Percentiles rank a stretch among this genome's conserved stretches.
Evolutionary conservation across 2,113 vertebrate species (phyloP).

Genomic region (Propithecus coquereli): DNA sequence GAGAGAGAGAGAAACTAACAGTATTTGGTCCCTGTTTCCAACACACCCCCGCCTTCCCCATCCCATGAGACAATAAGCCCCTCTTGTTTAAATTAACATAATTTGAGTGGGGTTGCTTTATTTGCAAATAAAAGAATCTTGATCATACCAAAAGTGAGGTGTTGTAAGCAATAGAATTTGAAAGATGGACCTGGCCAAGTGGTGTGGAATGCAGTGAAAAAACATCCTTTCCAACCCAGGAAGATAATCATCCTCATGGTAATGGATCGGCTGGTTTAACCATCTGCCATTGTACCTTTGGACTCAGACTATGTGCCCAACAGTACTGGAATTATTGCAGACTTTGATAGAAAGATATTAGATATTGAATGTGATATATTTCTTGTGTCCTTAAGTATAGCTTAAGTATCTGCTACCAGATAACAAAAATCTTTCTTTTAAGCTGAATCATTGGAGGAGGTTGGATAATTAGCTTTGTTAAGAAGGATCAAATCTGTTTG

Average conservation of each 20-base stretch:
- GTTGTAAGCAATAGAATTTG: neutral
- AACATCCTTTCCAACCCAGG: neutral
- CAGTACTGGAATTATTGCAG: neutral
- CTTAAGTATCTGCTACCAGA: neutral
- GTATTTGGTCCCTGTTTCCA: neutral
- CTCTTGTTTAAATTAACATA: neutral
- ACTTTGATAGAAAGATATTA: neutral
- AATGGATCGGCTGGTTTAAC: neutral
- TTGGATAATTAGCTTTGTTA: neutral
- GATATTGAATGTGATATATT: neutral
- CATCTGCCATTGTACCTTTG: neutral
- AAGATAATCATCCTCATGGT: neutral
- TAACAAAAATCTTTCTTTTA: neutral
- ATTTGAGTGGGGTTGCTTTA: neutral
- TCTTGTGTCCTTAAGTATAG: neutral
- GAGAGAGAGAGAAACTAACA: neutral
- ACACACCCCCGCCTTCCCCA: neutral
- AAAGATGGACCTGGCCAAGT: neutral
- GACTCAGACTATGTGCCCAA: neutral
- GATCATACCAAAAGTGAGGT: neutral
- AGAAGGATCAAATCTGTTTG: neutral
- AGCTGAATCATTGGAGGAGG: neutral
- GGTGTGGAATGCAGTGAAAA: neutral
- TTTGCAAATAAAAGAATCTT: neutral
- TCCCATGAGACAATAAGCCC: neutral